Evolutionary conservation across 2,797 vertebrate genomes (phyloP).

Genomic region (Platyrinchus mystaceus): DNA sequence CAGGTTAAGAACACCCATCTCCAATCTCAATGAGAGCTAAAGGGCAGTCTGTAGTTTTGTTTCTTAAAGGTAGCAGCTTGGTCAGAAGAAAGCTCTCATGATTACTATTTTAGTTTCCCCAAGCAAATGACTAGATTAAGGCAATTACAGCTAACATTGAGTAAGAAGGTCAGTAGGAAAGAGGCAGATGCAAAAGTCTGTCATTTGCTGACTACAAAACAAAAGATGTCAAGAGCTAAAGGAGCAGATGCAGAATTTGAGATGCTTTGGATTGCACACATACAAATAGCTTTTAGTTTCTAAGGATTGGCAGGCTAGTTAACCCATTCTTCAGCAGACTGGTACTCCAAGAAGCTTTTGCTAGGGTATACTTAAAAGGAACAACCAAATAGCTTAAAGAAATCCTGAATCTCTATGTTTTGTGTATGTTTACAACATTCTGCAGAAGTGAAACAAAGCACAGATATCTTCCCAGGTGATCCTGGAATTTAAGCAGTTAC

Average conservation of each 20-base stretch:
- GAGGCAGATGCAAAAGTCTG: neutral
- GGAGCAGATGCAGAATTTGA: neutral
- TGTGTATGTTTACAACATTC: neutral
- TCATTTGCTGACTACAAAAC: neutral
- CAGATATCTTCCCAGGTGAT: neutral
- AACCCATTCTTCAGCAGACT: neutral
- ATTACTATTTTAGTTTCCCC: neutral
- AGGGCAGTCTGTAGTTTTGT: neutral
- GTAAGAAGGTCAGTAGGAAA: neutral
- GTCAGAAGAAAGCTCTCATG: neutral
- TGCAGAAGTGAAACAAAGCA: neutral
- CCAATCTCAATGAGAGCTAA: neutral
- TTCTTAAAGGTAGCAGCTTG: neutral
- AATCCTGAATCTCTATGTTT: neutral
- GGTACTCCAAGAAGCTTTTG: neutral
- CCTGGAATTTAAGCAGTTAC: neutral
- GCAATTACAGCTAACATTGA: neutral
- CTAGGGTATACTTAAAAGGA: neutral
- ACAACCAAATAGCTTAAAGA: neutral
- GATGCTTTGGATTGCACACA: neutral
- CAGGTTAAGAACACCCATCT: neutral
- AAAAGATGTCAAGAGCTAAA: neutral
- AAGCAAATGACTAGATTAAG: neutral
- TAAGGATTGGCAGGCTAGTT: neutral
- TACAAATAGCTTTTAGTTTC: slow-evolving; percentile 15